Evolutionary conservation across 2,888 invertebrate species (phyloP).

Genomic region (Nomada goodeniana): DNA sequence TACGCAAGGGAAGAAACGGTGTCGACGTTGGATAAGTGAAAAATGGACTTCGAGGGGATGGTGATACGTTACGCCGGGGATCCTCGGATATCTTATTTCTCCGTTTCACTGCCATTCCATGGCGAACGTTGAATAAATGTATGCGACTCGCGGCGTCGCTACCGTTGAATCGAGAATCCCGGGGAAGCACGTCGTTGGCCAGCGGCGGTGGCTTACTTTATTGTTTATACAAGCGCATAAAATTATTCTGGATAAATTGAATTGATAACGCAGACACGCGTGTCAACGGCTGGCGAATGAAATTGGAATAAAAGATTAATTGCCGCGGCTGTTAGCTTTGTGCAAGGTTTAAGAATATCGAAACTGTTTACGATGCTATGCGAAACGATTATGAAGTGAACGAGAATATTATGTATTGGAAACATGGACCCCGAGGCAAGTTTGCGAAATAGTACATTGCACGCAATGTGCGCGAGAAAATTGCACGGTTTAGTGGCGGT

Average conservation of each 20-base stretch:
- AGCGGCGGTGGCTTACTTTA: too few species aligned
- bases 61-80: not conserved
- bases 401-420: not conserved
- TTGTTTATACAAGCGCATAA: too few species aligned
- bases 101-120: not conserved
- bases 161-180: too few species aligned
- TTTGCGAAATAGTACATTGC: not conserved
- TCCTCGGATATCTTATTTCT: not conserved
- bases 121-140: not conserved
- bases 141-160: too few species aligned
- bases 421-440: not conserved
- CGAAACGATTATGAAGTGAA: not conserved
- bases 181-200: too few species aligned
- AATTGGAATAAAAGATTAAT: too few species aligned
- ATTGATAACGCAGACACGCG: too few species aligned
- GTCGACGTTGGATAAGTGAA: not conserved
- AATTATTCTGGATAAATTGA: too few species aligned
- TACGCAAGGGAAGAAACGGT: constrained; percentile 2
- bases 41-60: not conserved
- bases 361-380: too few species aligned
- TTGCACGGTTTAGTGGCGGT: not conserved
- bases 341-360: too few species aligned
- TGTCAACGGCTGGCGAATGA: too few species aligned
- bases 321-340: too few species aligned
- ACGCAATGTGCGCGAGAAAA: not conserved